Evolutionary conservation across 1,140 invertebrate genomes (phyloP), one percentile per base, ranked within the genome.

Genomic region (Hirudo medicinalis): DNA sequence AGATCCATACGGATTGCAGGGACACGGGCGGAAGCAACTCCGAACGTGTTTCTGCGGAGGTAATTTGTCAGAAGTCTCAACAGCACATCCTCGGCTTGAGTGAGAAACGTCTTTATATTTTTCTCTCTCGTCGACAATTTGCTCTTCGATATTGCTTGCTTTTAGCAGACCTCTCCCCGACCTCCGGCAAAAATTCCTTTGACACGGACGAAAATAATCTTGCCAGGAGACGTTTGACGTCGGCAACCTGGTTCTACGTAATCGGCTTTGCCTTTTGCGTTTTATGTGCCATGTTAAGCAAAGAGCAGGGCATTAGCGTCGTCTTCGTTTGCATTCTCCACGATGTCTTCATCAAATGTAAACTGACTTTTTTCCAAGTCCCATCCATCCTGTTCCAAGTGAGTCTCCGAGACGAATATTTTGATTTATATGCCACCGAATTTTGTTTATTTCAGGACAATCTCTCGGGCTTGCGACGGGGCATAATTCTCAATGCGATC

Each of bases 271-370:
- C 74, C 27, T 19, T 78, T 9, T 76, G 77, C 27, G 76, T 79
- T n/a, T 75, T 76, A 25, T 76, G 77, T 11, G 77, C 78, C 60
- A 77, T 81, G 77, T 71, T 82, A 70, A 78, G 77, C 40, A 82
- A 82, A 70, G 94, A 97, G 82, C 92, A 92, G 20, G 93, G 91
- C 25, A 87, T 95, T 72, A 94, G 91, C 66, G 91, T 93, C 20
- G 81, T 96, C 74, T 87, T 88, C n/a, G 86, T 94, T 36, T 94
- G 91, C 82, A 87, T 89, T 71, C 82, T 91, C 25, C 93, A 92
- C 83, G 87, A 89, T 76, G 77, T 88, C 17, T 81, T 85, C 71
- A 82, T 87, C 69, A 81, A 81, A 36, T 75, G 79, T 70, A 78
- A n/a, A 63, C 29, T 63, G 29, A 63, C 22, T 25, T n/a, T 63